A percentile compares a stretch with the other conserved stretches of the same genome.
Conservation (phyloP, 2,113 vertebrate species). For the Sorex fumeus region DNA sequence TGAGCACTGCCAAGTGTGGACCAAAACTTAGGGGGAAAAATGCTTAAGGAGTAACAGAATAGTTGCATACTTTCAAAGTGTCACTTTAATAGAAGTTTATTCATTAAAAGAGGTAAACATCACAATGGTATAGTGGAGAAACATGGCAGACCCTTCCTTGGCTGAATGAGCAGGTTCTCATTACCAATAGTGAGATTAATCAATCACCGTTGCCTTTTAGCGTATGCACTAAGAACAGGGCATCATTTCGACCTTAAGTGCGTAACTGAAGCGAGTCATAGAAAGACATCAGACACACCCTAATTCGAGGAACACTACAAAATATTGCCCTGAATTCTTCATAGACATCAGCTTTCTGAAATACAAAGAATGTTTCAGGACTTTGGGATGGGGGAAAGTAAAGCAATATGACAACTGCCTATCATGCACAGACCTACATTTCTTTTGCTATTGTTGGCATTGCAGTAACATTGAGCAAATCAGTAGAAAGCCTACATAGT, state of each 20-base stretch:
- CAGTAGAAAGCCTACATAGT: neutral
- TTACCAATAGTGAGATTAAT: neutral
- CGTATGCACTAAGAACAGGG: neutral
- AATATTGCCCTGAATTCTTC: neutral
- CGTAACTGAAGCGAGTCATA: constrained; percentile 7
- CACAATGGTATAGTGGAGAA: neutral
- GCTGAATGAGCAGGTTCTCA: neutral
- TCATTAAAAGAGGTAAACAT: constrained; percentile 9
- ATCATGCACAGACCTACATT: neutral
- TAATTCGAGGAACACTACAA: neutral
- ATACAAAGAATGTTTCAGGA: constrained; percentile 6
- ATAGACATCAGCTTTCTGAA: constrained; percentile 14
- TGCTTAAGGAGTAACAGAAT: neutral
- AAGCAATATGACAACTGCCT: neutral
- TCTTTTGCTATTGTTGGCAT: neutral
- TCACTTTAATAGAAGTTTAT: neutral
- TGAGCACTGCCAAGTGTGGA: too few species aligned
- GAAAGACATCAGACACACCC: constrained; percentile 43
- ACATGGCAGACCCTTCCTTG: neutral
- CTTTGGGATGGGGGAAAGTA: constrained; percentile 16
- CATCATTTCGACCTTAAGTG: neutral
- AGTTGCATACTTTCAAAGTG: neutral
- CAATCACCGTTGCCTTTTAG: neutral
- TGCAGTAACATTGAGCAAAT: neutral
- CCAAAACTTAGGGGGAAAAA: neutral